A percentile compares a stretch with the other conserved stretches of the same genome.
Conservation (phyloP, 2,797 vertebrate genomes). For the Buphagus erythrorhynchus region DNA sequence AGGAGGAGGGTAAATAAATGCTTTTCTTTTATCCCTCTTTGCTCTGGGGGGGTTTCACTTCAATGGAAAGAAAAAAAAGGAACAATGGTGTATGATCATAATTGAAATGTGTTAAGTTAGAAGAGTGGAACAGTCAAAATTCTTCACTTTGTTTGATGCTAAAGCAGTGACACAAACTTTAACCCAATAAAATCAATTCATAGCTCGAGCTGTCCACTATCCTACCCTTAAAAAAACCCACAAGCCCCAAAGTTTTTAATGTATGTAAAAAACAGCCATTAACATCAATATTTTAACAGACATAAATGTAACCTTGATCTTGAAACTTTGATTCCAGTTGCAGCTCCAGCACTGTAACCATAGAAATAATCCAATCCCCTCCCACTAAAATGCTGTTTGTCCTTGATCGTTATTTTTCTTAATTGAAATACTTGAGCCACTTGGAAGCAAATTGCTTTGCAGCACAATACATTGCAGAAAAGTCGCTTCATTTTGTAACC, state of each 20-base stretch:
- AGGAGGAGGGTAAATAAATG: neutral
- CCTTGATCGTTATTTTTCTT: conserved; percentile 43
- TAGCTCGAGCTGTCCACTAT: neutral
- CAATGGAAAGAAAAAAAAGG: accelerated
- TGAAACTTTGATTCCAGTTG: neutral
- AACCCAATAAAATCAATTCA: accelerated
- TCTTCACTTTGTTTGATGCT: neutral
- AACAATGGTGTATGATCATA: neutral
- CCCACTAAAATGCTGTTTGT: neutral
- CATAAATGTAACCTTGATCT: neutral
- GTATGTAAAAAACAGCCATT: neutral
- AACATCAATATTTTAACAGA: neutral
- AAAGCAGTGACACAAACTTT: neutral
- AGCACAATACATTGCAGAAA: neutral
- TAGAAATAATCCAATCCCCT: conserved; percentile 30
- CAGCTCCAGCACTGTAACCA: conserved; percentile 15
- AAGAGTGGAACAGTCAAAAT: neutral
- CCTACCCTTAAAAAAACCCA: neutral
- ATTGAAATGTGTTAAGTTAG: neutral
- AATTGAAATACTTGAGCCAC: conserved; percentile 36
- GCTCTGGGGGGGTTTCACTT: neutral
- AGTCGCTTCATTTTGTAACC: conserved; percentile 14
- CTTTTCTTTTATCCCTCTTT: neutral
- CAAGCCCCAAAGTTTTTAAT: accelerated
- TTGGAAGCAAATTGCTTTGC: neutral